Evolutionary conservation across 2,113 vertebrate species (phyloP).

Genomic region (Vanacampus margaritifer): DNA sequence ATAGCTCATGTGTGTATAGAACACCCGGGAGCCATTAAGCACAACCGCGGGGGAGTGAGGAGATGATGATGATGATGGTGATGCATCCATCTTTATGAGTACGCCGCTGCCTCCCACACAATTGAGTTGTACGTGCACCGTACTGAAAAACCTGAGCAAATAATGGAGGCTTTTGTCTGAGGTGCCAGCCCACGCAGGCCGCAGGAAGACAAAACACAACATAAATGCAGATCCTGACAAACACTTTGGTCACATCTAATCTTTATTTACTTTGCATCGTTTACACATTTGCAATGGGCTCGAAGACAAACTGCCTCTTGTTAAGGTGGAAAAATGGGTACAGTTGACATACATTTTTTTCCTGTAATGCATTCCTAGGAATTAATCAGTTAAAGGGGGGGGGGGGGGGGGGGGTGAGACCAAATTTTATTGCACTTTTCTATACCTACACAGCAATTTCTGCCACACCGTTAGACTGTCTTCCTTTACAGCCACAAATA

Average conservation of each 20-base stretch:
- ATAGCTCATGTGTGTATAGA: not conserved
- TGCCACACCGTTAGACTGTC: too few relatives aligned
- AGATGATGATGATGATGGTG: not conserved
- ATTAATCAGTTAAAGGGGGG: not conserved
- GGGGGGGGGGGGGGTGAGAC: too few relatives aligned
- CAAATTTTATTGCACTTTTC: not conserved
- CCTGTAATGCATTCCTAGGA: not conserved
- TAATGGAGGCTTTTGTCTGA: constrained; percentile 30
- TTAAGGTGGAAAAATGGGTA: not conserved
- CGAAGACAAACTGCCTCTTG: not conserved
- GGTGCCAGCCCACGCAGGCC: constrained; percentile 28
- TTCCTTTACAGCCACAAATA: too few relatives aligned
- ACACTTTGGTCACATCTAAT: constrained; percentile 14
- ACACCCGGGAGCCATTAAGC: constrained; percentile 1
- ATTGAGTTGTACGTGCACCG: not conserved
- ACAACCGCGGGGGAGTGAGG: not conserved
- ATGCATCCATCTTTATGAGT: constrained; percentile 6
- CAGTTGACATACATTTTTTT: not conserved
- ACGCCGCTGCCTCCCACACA: constrained; percentile 15
- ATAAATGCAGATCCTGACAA: constrained; percentile 10
- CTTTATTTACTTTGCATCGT: constrained; percentile 13
- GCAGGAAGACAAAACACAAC: constrained; percentile 20
- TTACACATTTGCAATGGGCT: not conserved
- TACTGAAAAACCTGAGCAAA: constrained; percentile 24
- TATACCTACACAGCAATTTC: too few relatives aligned